These are phyloP conservation scores for Gallinago stenura DNA, from an alignment of 2,797 vertebrate genomes.

Conservation along the genomic window DNA sequence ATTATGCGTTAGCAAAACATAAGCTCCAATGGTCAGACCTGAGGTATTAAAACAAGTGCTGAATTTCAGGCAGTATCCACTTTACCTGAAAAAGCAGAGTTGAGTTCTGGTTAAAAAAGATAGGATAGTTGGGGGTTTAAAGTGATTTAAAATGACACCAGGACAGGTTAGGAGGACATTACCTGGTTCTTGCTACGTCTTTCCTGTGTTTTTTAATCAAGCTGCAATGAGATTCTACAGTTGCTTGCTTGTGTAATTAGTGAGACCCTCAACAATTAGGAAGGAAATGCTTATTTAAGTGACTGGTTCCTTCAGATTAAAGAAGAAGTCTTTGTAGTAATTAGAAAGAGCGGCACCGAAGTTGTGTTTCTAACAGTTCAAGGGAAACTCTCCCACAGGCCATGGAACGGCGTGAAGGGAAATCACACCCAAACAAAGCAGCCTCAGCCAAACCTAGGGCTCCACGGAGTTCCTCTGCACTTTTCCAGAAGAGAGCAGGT, in stretches of 20 bases:
- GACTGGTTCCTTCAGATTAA: neutral
- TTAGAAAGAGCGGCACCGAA: constrained; percentile 4
- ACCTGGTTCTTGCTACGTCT: neutral
- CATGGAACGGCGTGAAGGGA: neutral
- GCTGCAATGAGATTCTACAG: neutral
- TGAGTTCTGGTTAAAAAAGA: constrained; percentile 58
- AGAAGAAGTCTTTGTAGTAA: neutral
- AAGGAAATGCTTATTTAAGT: constrained; percentile 7
- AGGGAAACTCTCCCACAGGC: neutral
- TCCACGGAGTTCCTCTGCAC: neutral
- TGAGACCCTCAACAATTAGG: neutral
- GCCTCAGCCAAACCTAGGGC: neutral
- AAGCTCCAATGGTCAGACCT: constrained; percentile 54
- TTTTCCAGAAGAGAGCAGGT: neutral
- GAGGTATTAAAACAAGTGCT: constrained; percentile 56
- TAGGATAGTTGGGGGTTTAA: neutral
- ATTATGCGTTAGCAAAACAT: constrained; percentile 45
- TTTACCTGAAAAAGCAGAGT: constrained; percentile 68
- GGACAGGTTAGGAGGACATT: neutral
- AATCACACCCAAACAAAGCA: neutral
- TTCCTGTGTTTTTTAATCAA: constrained; percentile 16
- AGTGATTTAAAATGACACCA: neutral
- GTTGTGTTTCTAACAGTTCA: neutral
- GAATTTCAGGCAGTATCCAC: constrained; percentile 70
- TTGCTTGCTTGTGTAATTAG: neutral